Evolutionary conservation across 2,888 invertebrate species (phyloP), one percentile per base, ranked within the genome.

Genomic region (Cheilosia pagana): DNA sequence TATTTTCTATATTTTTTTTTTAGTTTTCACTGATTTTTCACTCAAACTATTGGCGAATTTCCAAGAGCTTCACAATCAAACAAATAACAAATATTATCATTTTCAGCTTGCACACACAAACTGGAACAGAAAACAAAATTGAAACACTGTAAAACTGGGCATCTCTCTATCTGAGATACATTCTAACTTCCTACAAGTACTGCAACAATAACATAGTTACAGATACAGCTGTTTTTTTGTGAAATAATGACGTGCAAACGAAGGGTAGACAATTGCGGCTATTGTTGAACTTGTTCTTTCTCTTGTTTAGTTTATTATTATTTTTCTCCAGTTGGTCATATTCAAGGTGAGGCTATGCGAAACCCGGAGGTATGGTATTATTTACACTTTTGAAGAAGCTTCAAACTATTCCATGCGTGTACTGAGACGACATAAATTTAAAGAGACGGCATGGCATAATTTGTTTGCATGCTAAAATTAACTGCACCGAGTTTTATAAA

Each of bases 251-350:
- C 65, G 76, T 65, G 50, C 71, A 62, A 67, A 35, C 52, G 52
- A 16, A 63, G 7, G 76, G 71, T 82, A 76, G 67, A 77, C 67
- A 77, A 82, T 62, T 77, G 35, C 55, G 55, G 68, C 74, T 75
- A 45, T 81, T 65, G 59, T 76, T 65, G 19, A 39, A 39, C 68
- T 70, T 57, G 35, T 41, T 55, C 50, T 55, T 70, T 55, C 62
- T 57, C 50, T 57, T 59, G 59, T 65, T 65, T 55, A 59, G 63
- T 75, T 65, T 65, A 39, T 31, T 16, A 70, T 81, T 68, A 62
- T 68, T 72, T 67, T 43, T 25, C 53, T 43, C 35, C 53, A 55
- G 59, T 71, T 68, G 23, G 60, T 62, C 39, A 35, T 62, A 76
- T 41, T 48, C 77, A 78, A 74, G 82, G 82, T 55, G 19, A 65